Conservation (phyloP, 1,140 invertebrate species). For the Hylaeus volcanicus region DNA sequence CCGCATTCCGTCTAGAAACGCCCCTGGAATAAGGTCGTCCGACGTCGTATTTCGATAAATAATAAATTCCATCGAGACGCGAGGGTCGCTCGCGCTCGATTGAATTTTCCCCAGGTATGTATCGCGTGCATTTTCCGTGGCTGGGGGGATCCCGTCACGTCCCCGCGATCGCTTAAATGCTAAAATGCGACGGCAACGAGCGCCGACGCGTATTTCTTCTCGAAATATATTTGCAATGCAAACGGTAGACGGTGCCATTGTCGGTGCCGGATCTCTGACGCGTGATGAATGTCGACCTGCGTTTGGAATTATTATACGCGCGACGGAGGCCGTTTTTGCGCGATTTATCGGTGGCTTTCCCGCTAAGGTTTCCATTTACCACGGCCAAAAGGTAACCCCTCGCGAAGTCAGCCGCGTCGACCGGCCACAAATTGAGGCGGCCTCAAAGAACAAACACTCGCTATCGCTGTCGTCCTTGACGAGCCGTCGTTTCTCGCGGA, state of each 20-base stretch:
- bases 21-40: too few relatives aligned
- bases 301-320: constrained; percentile 12
- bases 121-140: not conserved
- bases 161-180: constrained; percentile 53
- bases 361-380: not conserved
- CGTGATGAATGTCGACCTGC: constrained; percentile 30
- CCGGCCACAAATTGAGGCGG: too few relatives aligned
- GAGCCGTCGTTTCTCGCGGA: too few relatives aligned
- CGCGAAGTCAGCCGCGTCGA: too few relatives aligned
- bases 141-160: constrained; percentile 50
- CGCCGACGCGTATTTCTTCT: constrained; percentile 15
- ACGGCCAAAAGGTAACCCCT: too few relatives aligned
- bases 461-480: too few relatives aligned
- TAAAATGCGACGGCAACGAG: constrained; percentile 62
- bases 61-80: too few relatives aligned
- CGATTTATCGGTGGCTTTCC: constrained; percentile 23
- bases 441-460: too few relatives aligned
- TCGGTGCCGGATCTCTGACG: constrained; percentile 45
- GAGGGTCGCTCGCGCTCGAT: too few relatives aligned
- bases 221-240: constrained; percentile 57
- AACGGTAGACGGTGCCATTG: constrained; percentile 57
- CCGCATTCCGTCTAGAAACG: too few relatives aligned
- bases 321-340: constrained; percentile 9
- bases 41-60: too few relatives aligned
- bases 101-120: not conserved